Evolutionary conservation across 1,140 invertebrate genomes (phyloP).

Genomic region (Gryllus bimaculatus): DNA sequence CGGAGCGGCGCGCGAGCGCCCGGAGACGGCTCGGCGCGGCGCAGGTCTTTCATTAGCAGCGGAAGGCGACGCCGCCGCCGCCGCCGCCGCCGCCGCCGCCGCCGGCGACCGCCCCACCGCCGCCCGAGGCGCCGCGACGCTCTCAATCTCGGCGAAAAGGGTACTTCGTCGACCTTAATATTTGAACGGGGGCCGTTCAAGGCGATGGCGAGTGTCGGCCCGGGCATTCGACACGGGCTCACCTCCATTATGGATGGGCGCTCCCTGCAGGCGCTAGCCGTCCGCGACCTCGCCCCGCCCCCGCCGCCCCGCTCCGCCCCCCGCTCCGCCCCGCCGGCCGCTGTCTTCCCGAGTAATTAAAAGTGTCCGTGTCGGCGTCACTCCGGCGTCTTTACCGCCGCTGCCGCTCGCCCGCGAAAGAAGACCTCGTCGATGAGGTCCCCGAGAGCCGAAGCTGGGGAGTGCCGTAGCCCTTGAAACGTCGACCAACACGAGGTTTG

Average conservation of each 20-base stretch:
- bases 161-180: slow-evolving; percentile 4
- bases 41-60: no score
- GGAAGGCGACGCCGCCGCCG: no score
- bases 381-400: neutral
- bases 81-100: no score
- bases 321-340: no score
- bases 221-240: neutral
- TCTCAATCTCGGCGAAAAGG: neutral
- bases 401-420: neutral
- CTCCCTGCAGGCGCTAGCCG: neutral
- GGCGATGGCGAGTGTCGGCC: neutral
- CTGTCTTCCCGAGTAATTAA: neutral
- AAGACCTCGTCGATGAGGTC: no score
- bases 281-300: neutral
- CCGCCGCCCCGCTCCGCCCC: no score
- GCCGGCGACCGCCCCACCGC: no score
- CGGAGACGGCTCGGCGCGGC: no score
- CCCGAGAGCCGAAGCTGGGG: no score
- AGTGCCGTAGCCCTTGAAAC: no score
- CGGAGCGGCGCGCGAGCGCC: no score
- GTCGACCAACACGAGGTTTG: no score
- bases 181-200: neutral
- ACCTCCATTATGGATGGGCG: neutral
- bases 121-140: neutral
- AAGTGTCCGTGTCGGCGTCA: neutral